These are phyloP conservation scores for Rhyacichthys aspro DNA, from an alignment of 2,797 vertebrate species.

Conservation along the genomic window DNA sequence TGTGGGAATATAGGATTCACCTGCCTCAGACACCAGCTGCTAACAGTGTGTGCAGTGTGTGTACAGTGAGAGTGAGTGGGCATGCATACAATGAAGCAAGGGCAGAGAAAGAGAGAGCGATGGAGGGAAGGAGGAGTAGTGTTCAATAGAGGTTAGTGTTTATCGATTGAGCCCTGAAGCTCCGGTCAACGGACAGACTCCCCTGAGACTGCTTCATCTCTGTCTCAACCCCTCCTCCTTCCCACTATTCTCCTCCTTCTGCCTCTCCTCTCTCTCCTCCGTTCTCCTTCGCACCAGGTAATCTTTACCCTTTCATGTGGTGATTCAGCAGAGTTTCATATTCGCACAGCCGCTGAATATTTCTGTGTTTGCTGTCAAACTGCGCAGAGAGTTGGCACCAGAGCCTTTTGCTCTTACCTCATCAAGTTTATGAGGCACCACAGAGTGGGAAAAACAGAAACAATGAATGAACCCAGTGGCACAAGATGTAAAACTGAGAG, in stretches of 20 bases:
- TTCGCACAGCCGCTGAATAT: conserved; percentile 74
- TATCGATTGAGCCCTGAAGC: conserved; percentile 82
- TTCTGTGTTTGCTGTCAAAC: conserved; percentile 75
- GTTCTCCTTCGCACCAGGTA: conserved; percentile 43
- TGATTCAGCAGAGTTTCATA: conserved; percentile 62
- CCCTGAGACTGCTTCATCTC: conserved; percentile 73
- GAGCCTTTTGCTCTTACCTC: conserved; percentile 60
- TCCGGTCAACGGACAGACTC: conserved; percentile 83
- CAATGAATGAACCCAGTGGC: conserved; percentile 30
- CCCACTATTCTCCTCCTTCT: conserved; percentile 31
- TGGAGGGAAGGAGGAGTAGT: conserved; percentile 65
- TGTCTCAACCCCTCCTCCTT: conserved; percentile 51
- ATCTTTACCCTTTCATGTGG: conserved; percentile 59
- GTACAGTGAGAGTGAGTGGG: conserved; percentile 56
- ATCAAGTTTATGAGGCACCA: conserved; percentile 58
- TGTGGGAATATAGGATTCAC: conserved; percentile 77
- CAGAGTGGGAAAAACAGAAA: conserved; percentile 48
- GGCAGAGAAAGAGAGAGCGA: conserved; percentile 46
- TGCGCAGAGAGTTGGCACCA: conserved; percentile 45
- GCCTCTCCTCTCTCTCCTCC: conserved; percentile 24
- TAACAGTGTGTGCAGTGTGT: conserved; percentile 49
- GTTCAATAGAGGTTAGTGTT: conserved; percentile 87
- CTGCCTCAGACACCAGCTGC: conserved; percentile 77
- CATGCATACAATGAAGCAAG: conserved; percentile 64
- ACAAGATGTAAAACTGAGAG: conserved; percentile 11